Percentiles rank a stretch among this genome's conserved stretches.
These are phyloP conservation scores for Camptogramma bilineatum DNA, from an alignment of 2,888 invertebrate species.

Conservation along the genomic window DNA sequence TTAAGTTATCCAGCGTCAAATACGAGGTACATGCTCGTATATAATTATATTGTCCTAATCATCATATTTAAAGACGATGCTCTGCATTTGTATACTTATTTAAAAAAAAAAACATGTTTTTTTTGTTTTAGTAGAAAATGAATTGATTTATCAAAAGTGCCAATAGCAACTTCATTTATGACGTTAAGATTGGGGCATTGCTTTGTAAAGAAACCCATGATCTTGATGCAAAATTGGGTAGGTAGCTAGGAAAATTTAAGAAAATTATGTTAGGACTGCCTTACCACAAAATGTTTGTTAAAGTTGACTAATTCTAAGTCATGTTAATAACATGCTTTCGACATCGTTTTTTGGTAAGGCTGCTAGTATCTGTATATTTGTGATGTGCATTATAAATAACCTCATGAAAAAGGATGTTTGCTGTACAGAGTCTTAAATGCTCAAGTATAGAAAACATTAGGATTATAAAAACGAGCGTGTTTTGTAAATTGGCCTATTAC, in stretches of 20 bases:
- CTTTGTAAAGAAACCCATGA: slow-evolving; percentile 32
- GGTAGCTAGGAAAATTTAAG: slow-evolving; percentile 7
- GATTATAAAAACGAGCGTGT: slow-evolving; percentile 10
- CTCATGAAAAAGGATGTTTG: slow-evolving; percentile 1
- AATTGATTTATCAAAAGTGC: slow-evolving; percentile 50
- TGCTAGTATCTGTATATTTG: slow-evolving; percentile 8
- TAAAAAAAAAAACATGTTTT: neutral
- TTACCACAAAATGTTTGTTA: slow-evolving; percentile 10
- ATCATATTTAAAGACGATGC: neutral
- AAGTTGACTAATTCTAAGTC: neutral
- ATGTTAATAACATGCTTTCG: slow-evolving; percentile 1
- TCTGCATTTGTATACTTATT: slow-evolving; percentile 2
- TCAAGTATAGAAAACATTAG: slow-evolving; percentile 23
- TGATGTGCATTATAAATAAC: slow-evolving; percentile 15
- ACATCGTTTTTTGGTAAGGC: slow-evolving; percentile 1
- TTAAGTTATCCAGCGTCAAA: no score
- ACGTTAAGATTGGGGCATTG: slow-evolving; percentile 64
- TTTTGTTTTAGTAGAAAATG: neutral
- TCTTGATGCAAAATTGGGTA: slow-evolving; percentile 7
- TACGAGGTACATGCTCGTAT: no score
- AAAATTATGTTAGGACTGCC: slow-evolving; percentile 5
- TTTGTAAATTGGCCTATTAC: slow-evolving; percentile 49
- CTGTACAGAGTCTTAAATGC: slow-evolving; percentile 12
- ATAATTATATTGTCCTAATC: neutral
- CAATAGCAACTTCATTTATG: slow-evolving; percentile 63